phyloP scores from a whole-genome alignment of 2,797 vertebrate species.

The Pseudocheirus occidentalis region DNA sequence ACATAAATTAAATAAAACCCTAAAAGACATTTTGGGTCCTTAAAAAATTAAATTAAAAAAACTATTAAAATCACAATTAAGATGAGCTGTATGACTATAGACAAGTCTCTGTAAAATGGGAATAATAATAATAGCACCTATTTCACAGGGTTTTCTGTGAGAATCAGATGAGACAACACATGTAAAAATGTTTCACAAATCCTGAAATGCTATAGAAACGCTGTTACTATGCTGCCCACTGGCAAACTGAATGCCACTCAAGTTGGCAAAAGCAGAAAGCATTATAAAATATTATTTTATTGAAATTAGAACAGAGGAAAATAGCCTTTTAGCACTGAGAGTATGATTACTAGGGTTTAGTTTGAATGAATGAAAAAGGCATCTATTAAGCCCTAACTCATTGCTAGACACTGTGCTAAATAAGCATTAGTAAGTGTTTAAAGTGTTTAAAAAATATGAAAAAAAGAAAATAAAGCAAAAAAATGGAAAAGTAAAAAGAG shows the following conservation, averaged over 20 bases:
- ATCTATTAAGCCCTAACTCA: neutral
- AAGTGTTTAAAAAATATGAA: neutral
- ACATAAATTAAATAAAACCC: neutral
- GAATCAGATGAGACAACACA: neutral
- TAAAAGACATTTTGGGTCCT: neutral
- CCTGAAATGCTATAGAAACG: neutral
- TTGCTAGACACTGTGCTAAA: neutral
- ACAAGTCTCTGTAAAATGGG: neutral
- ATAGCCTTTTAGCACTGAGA: neutral
- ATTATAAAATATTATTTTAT: neutral
- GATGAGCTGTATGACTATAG: neutral
- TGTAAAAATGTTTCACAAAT: neutral
- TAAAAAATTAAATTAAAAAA: neutral
- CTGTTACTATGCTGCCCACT: neutral
- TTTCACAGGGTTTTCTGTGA: neutral
- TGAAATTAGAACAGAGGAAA: neutral
- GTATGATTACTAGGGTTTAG: neutral
- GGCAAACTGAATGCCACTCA: neutral
- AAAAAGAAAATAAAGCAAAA: neutral
- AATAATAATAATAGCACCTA: neutral
- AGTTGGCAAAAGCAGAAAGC: neutral
- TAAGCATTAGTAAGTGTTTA: neutral
- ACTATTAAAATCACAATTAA: neutral
- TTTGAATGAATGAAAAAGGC: neutral
- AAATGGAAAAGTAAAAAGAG: neutral